These are phyloP conservation scores for Dinomys branickii DNA, from an alignment of 2,113 vertebrate species.

Conservation along the genomic window DNA sequence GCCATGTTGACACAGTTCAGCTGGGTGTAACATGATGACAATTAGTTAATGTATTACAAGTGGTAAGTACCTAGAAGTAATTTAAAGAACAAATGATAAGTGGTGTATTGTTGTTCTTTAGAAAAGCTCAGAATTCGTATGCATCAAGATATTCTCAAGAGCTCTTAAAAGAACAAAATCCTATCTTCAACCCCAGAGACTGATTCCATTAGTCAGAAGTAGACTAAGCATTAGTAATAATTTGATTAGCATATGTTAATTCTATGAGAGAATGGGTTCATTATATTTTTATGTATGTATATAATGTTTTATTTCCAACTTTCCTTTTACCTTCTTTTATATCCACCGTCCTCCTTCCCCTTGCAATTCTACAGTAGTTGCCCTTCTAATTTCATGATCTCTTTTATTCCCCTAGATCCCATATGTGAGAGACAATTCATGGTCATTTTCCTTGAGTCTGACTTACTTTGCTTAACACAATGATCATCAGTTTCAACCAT, in stretches of 20 bases:
- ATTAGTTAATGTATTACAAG: background rate
- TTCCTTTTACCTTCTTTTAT: background rate
- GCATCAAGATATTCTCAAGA: background rate
- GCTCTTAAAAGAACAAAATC: background rate
- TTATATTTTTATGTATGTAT: background rate
- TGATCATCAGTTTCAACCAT: background rate
- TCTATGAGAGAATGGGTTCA: background rate
- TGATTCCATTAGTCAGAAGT: background rate
- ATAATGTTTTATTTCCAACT: background rate
- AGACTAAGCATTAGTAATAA: background rate
- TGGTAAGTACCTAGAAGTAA: background rate
- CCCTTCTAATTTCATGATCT: background rate
- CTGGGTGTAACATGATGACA: background rate
- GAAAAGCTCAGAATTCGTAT: background rate
- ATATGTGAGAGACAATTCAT: background rate
- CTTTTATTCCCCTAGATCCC: background rate
- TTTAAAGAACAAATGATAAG: background rate
- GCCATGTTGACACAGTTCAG: background rate
- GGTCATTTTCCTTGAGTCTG: background rate
- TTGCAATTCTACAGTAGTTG: background rate
- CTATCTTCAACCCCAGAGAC: background rate
- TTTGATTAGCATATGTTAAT: background rate
- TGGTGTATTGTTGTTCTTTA: background rate
- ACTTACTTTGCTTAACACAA: background rate
- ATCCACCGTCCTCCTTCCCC: background rate